phyloP scores from a whole-genome alignment of 2,888 invertebrate species.

The Dysmachus trigonus region DNA sequence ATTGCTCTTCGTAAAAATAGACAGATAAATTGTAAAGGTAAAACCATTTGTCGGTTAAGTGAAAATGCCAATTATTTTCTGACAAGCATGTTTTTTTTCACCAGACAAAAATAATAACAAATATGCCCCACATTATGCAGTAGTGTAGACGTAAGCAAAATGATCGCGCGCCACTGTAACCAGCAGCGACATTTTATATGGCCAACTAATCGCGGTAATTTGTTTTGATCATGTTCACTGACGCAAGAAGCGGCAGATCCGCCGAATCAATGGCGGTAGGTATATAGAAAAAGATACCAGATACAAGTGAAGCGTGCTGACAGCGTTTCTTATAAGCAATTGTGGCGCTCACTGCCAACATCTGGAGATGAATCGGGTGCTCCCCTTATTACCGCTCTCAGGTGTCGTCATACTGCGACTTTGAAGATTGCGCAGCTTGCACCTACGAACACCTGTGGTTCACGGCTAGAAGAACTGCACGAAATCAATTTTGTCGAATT shows the following conservation, averaged over 20 bases:
- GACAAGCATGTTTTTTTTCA: background rate
- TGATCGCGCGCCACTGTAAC: background rate
- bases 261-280: background rate
- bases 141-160: background rate
- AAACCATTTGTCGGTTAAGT: background rate
- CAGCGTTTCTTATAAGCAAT: background rate
- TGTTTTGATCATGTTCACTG: background rate
- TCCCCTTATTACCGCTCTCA: background rate
- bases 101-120: background rate
- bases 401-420: background rate
- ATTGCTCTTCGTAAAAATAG: background rate
- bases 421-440: background rate
- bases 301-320: background rate
- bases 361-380: background rate
- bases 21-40: background rate
- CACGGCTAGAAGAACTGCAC: background rate
- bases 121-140: background rate
- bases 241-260: background rate
- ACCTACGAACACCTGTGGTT: background rate
- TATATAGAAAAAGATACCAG: background rate
- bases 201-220: background rate
- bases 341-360: background rate
- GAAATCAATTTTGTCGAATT: background rate
- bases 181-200: background rate
- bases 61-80: background rate